A percentile compares a stretch with the other conserved stretches of the same genome.
phyloP scores from a whole-genome alignment of 1,140 invertebrate species.

The Aleiodes sp. region DNA sequence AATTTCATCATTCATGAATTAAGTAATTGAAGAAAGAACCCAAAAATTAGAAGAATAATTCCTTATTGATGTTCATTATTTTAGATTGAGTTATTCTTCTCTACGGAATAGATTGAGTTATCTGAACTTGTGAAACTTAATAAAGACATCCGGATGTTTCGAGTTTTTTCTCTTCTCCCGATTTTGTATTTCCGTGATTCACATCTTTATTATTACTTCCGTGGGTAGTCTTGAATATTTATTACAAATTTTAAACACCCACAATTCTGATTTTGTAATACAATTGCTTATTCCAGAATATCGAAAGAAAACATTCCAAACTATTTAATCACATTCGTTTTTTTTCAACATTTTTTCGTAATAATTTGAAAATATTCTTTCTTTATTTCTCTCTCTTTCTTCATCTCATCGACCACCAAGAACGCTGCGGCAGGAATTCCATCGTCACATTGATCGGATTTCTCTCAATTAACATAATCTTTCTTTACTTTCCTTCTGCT shows the following conservation, averaged over 20 bases:
- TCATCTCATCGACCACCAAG: neutral
- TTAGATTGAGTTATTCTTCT: no score
- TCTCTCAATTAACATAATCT: slow-evolving; percentile 36
- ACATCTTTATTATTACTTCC: neutral
- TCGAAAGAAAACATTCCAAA: neutral
- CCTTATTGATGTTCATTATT: no score
- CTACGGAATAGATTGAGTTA: no score
- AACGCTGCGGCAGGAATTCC: neutral
- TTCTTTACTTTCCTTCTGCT: neutral
- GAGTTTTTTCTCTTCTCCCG: no score
- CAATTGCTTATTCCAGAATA: neutral
- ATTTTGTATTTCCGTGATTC: neutral
- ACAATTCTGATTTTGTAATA: neutral
- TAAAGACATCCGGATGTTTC: neutral
- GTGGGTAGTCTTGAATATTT: neutral
- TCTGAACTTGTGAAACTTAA: no score
- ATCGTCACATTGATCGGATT: slow-evolving; percentile 17
- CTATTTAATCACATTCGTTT: neutral
- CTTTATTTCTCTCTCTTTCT: no score
- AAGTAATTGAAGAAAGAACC: no score
- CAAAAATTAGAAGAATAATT: no score
- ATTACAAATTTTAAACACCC: neutral
- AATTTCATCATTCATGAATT: no score
- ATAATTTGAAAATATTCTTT: neutral
- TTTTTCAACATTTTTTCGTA: no score